Evolutionary conservation across 2,888 invertebrate species (phyloP).

Genomic region (Seira sanloemensis): DNA sequence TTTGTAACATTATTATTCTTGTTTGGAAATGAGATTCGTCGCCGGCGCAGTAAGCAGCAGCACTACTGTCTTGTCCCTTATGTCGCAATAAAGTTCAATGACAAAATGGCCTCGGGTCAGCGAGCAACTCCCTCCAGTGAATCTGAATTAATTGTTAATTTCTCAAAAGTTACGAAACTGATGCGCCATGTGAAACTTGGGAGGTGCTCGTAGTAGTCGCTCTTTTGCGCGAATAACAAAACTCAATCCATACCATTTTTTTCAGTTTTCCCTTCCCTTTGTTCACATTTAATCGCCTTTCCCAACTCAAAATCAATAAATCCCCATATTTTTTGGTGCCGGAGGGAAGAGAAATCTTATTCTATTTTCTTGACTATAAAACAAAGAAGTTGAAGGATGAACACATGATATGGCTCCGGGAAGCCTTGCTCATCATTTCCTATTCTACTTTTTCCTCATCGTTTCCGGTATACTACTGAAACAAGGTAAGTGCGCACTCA

Average conservation of each 20-base stretch:
- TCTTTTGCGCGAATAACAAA: background rate
- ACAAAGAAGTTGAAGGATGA: slow-evolving; percentile 52
- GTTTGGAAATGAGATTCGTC: too few species aligned
- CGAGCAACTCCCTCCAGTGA: background rate
- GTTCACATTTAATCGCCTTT: background rate
- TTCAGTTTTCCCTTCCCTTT: background rate
- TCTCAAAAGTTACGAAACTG: background rate
- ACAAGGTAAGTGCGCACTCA: slow-evolving; percentile 74
- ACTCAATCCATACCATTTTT: background rate
- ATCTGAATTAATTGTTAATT: background rate
- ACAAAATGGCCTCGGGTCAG: too few species aligned
- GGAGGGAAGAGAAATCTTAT: too few species aligned
- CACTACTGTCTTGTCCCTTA: too few species aligned
- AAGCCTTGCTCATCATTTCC: slow-evolving; percentile 73
- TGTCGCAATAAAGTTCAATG: too few species aligned
- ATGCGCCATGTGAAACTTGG: background rate
- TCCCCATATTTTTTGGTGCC: too few species aligned
- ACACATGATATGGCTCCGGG: slow-evolving; percentile 73
- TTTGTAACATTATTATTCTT: too few species aligned
- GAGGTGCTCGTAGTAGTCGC: background rate
- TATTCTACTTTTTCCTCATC: slow-evolving; percentile 74
- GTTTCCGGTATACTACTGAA: slow-evolving; percentile 73
- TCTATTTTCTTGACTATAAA: background rate
- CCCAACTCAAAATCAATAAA: too few species aligned
- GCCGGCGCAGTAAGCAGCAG: too few species aligned